Evolutionary conservation across 2,797 vertebrate genomes (phyloP).

Genomic region (Scleropages formosus): DNA sequence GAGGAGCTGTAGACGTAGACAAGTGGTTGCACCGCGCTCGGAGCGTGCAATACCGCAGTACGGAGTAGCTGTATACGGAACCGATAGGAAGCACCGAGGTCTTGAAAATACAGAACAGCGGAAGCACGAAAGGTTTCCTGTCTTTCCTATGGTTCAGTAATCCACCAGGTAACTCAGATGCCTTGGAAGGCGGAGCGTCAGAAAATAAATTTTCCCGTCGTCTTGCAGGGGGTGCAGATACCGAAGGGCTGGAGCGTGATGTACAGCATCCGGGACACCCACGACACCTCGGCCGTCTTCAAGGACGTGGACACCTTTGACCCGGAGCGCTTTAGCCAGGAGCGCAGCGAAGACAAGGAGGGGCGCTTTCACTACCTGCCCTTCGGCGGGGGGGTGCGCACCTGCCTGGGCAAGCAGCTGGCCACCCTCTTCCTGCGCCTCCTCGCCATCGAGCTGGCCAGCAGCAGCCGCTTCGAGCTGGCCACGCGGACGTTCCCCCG

Average conservation of each 20-base stretch:
- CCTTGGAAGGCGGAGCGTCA: neutral
- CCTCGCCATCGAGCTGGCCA: slow-evolving; percentile 87
- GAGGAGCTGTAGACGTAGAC: too few relatives aligned
- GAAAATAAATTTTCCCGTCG: neutral
- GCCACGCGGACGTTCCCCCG: slow-evolving; percentile 88
- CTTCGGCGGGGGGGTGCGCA: slow-evolving; percentile 88
- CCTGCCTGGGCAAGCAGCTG: slow-evolving; percentile 93
- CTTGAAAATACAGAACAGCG: too few relatives aligned
- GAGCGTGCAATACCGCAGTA: neutral
- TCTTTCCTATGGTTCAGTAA: too few relatives aligned
- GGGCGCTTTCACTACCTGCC: slow-evolving; percentile 96
- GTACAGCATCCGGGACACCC: slow-evolving; percentile 98
- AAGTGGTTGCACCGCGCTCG: too few relatives aligned
- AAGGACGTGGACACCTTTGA: slow-evolving; percentile 89
- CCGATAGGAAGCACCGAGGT: too few relatives aligned
- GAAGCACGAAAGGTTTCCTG: too few relatives aligned
- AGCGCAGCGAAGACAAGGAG: slow-evolving; percentile 86
- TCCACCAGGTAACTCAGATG: neutral
- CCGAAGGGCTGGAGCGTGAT: slow-evolving; percentile 98
- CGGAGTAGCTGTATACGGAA: neutral
- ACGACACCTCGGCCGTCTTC: slow-evolving; percentile 91
- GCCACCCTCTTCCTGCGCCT: slow-evolving; percentile 93
- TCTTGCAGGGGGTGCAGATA: slow-evolving; percentile 87
- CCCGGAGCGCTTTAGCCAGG: slow-evolving; percentile 88
- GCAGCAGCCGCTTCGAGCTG: slow-evolving; percentile 90